phyloP scores from a whole-genome alignment of 2,888 invertebrate species.

The Lissocephala sabroskyi region DNA sequence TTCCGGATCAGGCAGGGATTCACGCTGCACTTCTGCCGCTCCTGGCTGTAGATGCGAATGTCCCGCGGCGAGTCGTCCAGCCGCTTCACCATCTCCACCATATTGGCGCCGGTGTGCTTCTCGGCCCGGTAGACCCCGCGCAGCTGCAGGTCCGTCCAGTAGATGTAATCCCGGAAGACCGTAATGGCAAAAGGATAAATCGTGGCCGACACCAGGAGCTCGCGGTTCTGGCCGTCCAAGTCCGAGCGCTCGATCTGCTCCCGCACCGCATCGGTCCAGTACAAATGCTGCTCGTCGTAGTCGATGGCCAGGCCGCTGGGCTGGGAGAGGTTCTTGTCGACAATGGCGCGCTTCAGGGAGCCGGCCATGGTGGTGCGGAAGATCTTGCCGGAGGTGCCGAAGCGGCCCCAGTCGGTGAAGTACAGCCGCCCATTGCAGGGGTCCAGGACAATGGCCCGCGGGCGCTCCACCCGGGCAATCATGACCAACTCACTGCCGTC shows the following conservation, averaged over 20 bases:
- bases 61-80: constrained; percentile 94
- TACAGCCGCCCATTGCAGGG: constrained; percentile 96
- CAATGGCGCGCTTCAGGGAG: constrained; percentile 88
- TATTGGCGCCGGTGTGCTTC: constrained; percentile 96
- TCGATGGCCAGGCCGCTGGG: constrained; percentile 97
- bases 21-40: constrained; percentile 83
- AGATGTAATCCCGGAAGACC: constrained; percentile 90
- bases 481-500: constrained; percentile 90
- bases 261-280: constrained; percentile 97
- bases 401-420: constrained; percentile 96
- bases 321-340: constrained; percentile 92
- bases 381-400: constrained; percentile 94
- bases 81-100: constrained; percentile 94
- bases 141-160: constrained; percentile 96
- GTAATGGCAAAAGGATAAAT: constrained; percentile 97
- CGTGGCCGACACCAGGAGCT: constrained; percentile 88
- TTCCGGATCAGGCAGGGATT: constrained; percentile 93
- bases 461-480: constrained; percentile 94
- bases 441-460: constrained; percentile 95
- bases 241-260: constrained; percentile 96
- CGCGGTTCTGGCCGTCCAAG: constrained; percentile 88
- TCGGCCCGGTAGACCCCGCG: constrained; percentile 96
- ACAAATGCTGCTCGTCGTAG: constrained; percentile 91
- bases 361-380: constrained; percentile 98
- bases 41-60: constrained; percentile 87